Evolutionary conservation across 2,888 invertebrate species (phyloP).

Genomic region (Teleogryllus oceanicus): DNA sequence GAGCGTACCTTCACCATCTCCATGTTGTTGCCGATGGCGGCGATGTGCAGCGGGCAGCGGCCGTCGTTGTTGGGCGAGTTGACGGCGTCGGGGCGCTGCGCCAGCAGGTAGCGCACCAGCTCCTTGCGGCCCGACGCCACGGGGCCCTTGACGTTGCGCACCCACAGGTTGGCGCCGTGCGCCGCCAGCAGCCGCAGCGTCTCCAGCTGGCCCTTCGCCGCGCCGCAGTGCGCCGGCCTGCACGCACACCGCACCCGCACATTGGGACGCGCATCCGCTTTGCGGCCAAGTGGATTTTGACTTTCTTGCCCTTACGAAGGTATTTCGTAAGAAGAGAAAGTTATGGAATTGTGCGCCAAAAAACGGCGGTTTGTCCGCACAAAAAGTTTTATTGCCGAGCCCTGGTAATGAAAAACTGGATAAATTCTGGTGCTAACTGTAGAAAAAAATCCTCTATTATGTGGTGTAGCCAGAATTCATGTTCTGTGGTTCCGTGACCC

Average conservation of each 20-base stretch:
- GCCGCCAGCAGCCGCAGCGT: slow-evolving; percentile 72
- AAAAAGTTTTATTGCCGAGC: no score
- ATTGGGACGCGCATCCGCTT: neutral
- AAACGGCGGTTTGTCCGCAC: no score
- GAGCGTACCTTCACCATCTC: slow-evolving; percentile 76
- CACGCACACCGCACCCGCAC: slow-evolving; percentile 31
- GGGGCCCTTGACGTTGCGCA: slow-evolving; percentile 89
- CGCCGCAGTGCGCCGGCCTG: slow-evolving; percentile 88
- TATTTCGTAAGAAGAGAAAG: no score
- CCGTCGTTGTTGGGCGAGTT: slow-evolving; percentile 91
- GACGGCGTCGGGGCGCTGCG: slow-evolving; percentile 76
- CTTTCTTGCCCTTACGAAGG: neutral
- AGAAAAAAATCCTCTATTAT: no score
- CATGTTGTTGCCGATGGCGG: slow-evolving; percentile 88
- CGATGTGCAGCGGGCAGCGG: slow-evolving; percentile 87
- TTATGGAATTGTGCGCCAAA: no score
- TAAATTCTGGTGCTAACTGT: no score
- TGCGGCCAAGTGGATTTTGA: neutral
- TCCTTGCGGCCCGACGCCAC: slow-evolving; percentile 87
- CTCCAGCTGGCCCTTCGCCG: slow-evolving; percentile 91
- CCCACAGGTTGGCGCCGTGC: slow-evolving; percentile 85
- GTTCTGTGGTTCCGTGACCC: no score
- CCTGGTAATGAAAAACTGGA: no score
- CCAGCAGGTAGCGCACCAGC: slow-evolving; percentile 81
- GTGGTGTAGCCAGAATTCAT: no score